A percentile compares a stretch with the other conserved stretches of the same genome.
Evolutionary conservation across 2,888 invertebrate species (phyloP).

Genomic region (Andricus curvator): DNA sequence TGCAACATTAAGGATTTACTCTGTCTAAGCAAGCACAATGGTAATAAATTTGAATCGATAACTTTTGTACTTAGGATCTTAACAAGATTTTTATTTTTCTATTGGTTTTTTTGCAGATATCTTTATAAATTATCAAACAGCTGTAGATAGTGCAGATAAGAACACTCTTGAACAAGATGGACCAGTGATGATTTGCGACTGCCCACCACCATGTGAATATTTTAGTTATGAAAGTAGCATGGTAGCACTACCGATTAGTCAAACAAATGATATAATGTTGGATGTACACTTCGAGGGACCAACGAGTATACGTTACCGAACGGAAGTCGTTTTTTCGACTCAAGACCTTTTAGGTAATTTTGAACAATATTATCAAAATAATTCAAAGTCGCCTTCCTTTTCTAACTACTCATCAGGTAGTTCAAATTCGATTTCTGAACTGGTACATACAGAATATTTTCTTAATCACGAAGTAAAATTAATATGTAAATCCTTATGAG

Average conservation of each 20-base stretch:
- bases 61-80: no score
- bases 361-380: neutral
- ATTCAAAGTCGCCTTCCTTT: neutral
- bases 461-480: no score
- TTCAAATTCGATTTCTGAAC: no score
- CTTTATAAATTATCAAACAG: neutral
- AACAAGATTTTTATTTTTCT: constrained; percentile 29
- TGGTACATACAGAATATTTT: no score
- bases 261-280: constrained; percentile 65
- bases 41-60: constrained; percentile 3
- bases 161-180: constrained; percentile 29
- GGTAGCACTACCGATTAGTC: neutral
- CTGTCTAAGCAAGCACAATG: constrained; percentile 21
- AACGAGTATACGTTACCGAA: constrained; percentile 77
- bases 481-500: no score
- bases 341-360: constrained; percentile 77
- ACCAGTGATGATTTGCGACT: constrained; percentile 63
- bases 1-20: constrained; percentile 27
- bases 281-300: constrained; percentile 77
- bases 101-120: neutral
- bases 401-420: no score
- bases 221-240: constrained; percentile 43
- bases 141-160: constrained; percentile 46
- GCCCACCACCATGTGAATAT: constrained; percentile 63
- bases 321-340: constrained; percentile 74